phyloP scores from a whole-genome alignment of 2,888 invertebrate genomes.

The Deilephila porcellus region DNA sequence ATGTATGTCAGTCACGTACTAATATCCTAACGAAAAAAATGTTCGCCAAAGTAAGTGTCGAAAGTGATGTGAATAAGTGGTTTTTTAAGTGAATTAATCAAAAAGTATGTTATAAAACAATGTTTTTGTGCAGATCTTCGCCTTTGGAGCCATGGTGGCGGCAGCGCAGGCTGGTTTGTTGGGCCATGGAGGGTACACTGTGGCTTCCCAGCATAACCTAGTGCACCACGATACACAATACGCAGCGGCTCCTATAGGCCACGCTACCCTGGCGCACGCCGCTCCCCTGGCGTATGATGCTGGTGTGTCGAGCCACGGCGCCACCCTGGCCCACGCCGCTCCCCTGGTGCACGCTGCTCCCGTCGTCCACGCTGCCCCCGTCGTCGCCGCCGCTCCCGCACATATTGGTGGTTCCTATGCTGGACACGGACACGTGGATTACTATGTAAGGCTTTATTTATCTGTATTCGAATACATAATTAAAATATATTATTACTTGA shows the following conservation, averaged over 20 bases:
- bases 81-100: slow-evolving; percentile 28
- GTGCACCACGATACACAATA: slow-evolving; percentile 50
- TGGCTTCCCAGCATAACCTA: slow-evolving; percentile 52
- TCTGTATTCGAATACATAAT: too few relatives aligned
- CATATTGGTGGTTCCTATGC: slow-evolving; percentile 51
- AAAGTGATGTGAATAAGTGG: slow-evolving; percentile 49
- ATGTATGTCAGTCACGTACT: slow-evolving; percentile 78
- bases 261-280: slow-evolving; percentile 31
- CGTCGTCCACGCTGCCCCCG: slow-evolving; percentile 43
- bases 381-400: slow-evolving; percentile 45
- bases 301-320: slow-evolving; percentile 44
- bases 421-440: slow-evolving; percentile 61
- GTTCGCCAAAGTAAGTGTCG: slow-evolving; percentile 76
- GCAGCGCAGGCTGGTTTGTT: slow-evolving; percentile 81
- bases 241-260: slow-evolving; percentile 38
- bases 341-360: slow-evolving; percentile 49
- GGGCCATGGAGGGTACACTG: slow-evolving; percentile 55
- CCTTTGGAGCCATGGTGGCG: slow-evolving; percentile 69
- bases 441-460: slow-evolving; percentile 57
- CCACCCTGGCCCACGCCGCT: slow-evolving; percentile 48
- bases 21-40: slow-evolving; percentile 73
- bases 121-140: slow-evolving; percentile 62
- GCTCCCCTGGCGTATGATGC: slow-evolving; percentile 46
- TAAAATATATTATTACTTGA: neutral
- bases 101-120: slow-evolving; percentile 14